Evolutionary conservation across 2,113 vertebrate genomes (phyloP).

Genomic region (Grantiella picta): DNA sequence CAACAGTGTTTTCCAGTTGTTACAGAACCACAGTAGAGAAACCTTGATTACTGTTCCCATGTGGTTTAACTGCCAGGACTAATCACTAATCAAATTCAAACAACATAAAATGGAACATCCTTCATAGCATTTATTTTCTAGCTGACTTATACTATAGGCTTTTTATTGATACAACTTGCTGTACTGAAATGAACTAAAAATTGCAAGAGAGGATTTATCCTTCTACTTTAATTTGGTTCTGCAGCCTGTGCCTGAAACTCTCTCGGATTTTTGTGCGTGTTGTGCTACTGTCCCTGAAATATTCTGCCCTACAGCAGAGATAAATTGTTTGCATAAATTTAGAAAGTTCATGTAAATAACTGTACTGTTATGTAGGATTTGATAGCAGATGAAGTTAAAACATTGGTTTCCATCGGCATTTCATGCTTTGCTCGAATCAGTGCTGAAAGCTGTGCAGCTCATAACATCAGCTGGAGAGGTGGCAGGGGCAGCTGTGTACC

Average conservation of each 20-base stretch:
- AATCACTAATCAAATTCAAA: conserved; percentile 72
- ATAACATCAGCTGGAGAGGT: background rate
- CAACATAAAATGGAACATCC: conserved; percentile 50
- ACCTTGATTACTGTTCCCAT: conserved; percentile 67
- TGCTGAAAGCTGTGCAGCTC: background rate
- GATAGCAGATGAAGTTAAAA: background rate
- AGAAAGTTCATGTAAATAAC: background rate
- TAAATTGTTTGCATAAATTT: conserved; percentile 25
- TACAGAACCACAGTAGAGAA: conserved; percentile 28
- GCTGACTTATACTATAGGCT: conserved; percentile 40
- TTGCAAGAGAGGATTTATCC: conserved; percentile 31
- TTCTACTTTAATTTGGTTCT: conserved; percentile 42
- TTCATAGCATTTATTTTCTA: conserved; percentile 58
- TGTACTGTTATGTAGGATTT: background rate
- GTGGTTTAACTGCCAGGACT: conserved; percentile 51
- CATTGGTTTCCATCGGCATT: background rate
- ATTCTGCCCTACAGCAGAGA: background rate
- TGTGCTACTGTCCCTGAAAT: conserved; percentile 6
- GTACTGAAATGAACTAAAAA: conserved; percentile 38
- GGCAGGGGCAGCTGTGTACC: background rate
- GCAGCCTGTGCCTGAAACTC: background rate
- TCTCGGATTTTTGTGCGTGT: background rate
- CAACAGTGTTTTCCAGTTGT: conserved; percentile 50
- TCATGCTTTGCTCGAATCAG: background rate
- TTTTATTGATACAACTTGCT: conserved; percentile 47